Percentiles rank a stretch among this genome's conserved stretches.
Conservation (phyloP, 2,797 vertebrate species). For the Enteromius anoplus region DNA sequence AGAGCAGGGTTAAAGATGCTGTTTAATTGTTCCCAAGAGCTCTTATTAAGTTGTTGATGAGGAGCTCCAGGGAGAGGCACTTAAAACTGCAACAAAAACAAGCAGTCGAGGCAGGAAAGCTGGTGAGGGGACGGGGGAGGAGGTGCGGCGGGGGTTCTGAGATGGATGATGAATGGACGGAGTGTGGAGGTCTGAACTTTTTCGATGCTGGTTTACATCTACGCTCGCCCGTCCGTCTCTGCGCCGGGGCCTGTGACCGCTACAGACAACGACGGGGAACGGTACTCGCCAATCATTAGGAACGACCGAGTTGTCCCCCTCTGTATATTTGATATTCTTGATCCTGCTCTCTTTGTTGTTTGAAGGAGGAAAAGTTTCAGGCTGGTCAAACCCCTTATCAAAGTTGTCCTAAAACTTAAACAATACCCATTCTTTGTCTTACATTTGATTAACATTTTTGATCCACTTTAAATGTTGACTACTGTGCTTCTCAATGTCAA, state of each 20-base stretch:
- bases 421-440: no score
- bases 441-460: no score
- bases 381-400: background rate
- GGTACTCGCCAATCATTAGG: background rate
- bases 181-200: slow-evolving; percentile 37
- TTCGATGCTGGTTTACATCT: background rate
- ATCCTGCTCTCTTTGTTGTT: background rate
- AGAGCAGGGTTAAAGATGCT: slow-evolving; percentile 83
- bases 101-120: slow-evolving; percentile 67
- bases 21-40: slow-evolving; percentile 92
- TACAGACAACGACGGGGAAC: background rate
- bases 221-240: background rate
- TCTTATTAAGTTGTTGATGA: slow-evolving; percentile 93
- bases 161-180: slow-evolving; percentile 18
- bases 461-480: no score
- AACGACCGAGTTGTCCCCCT: background rate
- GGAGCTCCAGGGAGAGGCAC: slow-evolving; percentile 87
- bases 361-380: background rate
- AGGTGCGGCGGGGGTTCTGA: background rate
- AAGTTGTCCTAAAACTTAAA: no score
- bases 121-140: slow-evolving; percentile 57
- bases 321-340: background rate
- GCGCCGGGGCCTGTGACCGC: background rate
- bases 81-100: slow-evolving; percentile 89
- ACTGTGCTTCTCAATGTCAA: background rate